Conservation (phyloP, 2,888 invertebrate genomes). For the Conops quadrifasciatus region DNA sequence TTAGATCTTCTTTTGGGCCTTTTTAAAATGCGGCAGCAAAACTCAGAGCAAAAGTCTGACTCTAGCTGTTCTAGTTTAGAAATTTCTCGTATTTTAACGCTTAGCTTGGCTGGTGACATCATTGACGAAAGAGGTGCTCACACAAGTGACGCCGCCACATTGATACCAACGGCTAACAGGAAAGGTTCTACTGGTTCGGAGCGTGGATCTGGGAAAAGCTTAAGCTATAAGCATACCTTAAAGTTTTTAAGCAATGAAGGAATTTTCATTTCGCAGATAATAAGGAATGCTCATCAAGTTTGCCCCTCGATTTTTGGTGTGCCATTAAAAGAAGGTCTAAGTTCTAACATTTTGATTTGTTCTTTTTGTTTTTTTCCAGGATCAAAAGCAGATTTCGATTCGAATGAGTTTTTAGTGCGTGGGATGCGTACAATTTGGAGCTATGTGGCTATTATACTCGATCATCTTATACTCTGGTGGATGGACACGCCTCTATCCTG, state of each 20-base stretch:
- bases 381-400: constrained; percentile 46
- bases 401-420: constrained; percentile 56
- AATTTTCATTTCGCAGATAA: constrained; percentile 54
- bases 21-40: constrained; percentile 58
- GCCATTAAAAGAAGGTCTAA: constrained; percentile 7
- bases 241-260: constrained; percentile 56
- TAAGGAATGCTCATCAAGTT: constrained; percentile 56
- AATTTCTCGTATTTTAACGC: constrained; percentile 59
- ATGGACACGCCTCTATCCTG: constrained; percentile 76
- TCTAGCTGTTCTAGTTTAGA: constrained; percentile 62
- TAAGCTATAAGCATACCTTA: constrained; percentile 54
- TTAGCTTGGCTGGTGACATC: constrained; percentile 52
- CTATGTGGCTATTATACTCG: constrained; percentile 80
- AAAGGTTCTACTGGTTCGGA: neutral
- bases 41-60: constrained; percentile 55
- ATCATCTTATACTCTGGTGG: constrained; percentile 88
- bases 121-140: neutral
- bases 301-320: constrained; percentile 58
- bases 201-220: constrained; percentile 36
- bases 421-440: constrained; percentile 73
- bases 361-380: constrained; percentile 27
- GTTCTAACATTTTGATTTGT: neutral
- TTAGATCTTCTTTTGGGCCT: constrained; percentile 58
- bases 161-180: neutral
- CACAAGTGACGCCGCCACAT: neutral